These are phyloP conservation scores for Leptopilina clavipes DNA, from an alignment of 1,140 invertebrate genomes.

Conservation along the genomic window DNA sequence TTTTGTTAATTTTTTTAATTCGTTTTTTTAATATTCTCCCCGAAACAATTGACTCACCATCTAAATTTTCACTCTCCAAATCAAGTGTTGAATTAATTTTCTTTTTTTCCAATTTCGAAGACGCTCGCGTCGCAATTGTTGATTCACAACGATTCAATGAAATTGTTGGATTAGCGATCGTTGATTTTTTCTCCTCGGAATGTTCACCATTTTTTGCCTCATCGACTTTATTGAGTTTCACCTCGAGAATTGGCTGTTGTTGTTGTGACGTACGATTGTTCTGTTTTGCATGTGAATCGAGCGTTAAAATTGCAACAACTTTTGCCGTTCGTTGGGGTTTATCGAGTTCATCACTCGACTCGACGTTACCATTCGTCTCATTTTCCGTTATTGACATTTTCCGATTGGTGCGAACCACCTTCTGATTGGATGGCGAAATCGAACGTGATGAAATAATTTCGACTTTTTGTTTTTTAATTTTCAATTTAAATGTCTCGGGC, in stretches of 20 bases:
- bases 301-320: slow-evolving; percentile 67
- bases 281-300: slow-evolving; percentile 61
- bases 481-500: slow-evolving; percentile 32
- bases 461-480: background rate
- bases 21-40: slow-evolving; percentile 43
- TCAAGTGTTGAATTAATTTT: slow-evolving; percentile 47
- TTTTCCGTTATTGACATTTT: background rate
- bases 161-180: slow-evolving; percentile 12
- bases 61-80: slow-evolving; percentile 55
- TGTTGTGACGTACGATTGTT: slow-evolving; percentile 10
- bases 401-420: background rate
- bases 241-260: slow-evolving; percentile 25
- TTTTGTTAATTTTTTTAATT: slow-evolving; percentile 51
- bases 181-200: background rate
- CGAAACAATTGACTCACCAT: slow-evolving; percentile 41
- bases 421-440: background rate
- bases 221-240: background rate
- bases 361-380: slow-evolving; percentile 30
- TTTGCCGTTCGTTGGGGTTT: slow-evolving; percentile 71
- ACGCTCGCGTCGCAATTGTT: slow-evolving; percentile 31
- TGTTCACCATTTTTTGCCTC: slow-evolving; percentile 2
- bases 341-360: slow-evolving; percentile 48
- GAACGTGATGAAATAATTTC: background rate
- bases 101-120: background rate
- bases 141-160: slow-evolving; percentile 23